phyloP scores from a whole-genome alignment of 1,140 invertebrate genomes.

The Zaprionus gabonicus region DNA sequence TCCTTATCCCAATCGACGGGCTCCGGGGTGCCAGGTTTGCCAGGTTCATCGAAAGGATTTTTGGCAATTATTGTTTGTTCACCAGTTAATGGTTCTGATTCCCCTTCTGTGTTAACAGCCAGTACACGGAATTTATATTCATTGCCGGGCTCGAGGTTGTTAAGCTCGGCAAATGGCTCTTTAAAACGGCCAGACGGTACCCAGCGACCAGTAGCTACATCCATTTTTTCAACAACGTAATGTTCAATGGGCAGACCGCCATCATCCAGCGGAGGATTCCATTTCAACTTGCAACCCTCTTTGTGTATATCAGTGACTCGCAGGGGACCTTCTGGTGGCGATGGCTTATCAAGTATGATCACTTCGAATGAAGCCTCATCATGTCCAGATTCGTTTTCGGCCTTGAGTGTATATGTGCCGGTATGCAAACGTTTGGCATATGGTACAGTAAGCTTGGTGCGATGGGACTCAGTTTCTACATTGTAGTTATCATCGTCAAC shows the following conservation, averaged over 20 bases:
- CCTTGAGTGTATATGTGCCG: slow-evolving; percentile 94
- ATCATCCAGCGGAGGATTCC: slow-evolving; percentile 96
- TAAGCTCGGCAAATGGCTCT: slow-evolving; percentile 93
- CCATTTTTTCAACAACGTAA: slow-evolving; percentile 96
- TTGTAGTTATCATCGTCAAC: slow-evolving; percentile 87
- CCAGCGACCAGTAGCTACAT: slow-evolving; percentile 93
- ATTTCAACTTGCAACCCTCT: slow-evolving; percentile 96
- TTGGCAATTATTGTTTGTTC: slow-evolving; percentile 96
- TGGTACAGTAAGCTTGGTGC: slow-evolving; percentile 91
- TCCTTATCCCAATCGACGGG: slow-evolving; percentile 97
- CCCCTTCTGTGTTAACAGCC: slow-evolving; percentile 97
- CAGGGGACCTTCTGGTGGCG: slow-evolving; percentile 95
- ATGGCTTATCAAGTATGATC: slow-evolving; percentile 94
- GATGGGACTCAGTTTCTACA: slow-evolving; percentile 94
- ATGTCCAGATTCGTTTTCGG: slow-evolving; percentile 95
- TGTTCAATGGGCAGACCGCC: slow-evolving; percentile 96
- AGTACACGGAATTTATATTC: slow-evolving; percentile 98
- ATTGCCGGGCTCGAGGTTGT: slow-evolving; percentile 94
- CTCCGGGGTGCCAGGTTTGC: slow-evolving; percentile 94
- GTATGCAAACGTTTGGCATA: slow-evolving; percentile 92
- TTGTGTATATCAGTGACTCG: slow-evolving; percentile 95
- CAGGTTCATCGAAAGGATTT: slow-evolving; percentile 98
- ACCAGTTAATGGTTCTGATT: slow-evolving; percentile 95
- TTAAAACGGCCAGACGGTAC: slow-evolving; percentile 91
- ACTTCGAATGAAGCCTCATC: slow-evolving; percentile 96